These are phyloP conservation scores for Morinoia aosen DNA, from an alignment of 2,888 invertebrate species.

Conservation along the genomic window DNA sequence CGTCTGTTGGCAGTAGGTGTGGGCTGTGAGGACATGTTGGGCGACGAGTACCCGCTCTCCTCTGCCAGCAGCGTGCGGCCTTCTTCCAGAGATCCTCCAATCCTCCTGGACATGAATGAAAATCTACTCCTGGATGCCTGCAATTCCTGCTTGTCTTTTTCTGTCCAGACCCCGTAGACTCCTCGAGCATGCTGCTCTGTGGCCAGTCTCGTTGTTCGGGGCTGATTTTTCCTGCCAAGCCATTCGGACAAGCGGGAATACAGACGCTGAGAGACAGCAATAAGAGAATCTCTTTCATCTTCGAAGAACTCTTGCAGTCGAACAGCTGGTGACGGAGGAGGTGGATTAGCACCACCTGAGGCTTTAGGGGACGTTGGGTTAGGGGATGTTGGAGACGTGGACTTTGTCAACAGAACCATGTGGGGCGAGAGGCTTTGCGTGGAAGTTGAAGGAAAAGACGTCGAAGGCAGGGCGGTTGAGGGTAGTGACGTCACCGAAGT, in stretches of 20 bases:
- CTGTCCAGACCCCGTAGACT: slow-evolving; percentile 62
- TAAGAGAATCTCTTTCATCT: slow-evolving; percentile 59
- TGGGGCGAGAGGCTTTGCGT: background rate
- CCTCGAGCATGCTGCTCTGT: slow-evolving; percentile 64
- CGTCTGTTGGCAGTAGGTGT: slow-evolving; percentile 65
- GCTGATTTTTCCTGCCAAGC: slow-evolving; percentile 61
- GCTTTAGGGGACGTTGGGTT: background rate
- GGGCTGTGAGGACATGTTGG: slow-evolving; percentile 65
- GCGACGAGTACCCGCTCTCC: slow-evolving; percentile 66
- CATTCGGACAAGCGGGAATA: slow-evolving; percentile 62
- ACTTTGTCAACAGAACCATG: background rate
- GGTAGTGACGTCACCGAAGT: slow-evolving; percentile 21
- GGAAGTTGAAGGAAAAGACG: slow-evolving; percentile 19
- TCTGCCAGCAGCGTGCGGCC: slow-evolving; percentile 62
- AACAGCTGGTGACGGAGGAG: background rate
- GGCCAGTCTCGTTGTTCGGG: slow-evolving; percentile 57
- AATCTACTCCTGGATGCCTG: slow-evolving; percentile 62
- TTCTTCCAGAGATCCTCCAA: slow-evolving; percentile 65
- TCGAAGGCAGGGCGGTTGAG: slow-evolving; percentile 15
- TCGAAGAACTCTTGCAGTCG: slow-evolving; percentile 13
- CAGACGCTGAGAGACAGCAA: slow-evolving; percentile 60
- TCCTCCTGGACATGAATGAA: slow-evolving; percentile 62
- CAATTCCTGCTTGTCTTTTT: slow-evolving; percentile 57
- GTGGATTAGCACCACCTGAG: background rate
- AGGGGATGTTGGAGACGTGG: background rate